Evolutionary conservation across 2,888 invertebrate genomes (phyloP).

Genomic region (Drosophila fulvimacula): DNA sequence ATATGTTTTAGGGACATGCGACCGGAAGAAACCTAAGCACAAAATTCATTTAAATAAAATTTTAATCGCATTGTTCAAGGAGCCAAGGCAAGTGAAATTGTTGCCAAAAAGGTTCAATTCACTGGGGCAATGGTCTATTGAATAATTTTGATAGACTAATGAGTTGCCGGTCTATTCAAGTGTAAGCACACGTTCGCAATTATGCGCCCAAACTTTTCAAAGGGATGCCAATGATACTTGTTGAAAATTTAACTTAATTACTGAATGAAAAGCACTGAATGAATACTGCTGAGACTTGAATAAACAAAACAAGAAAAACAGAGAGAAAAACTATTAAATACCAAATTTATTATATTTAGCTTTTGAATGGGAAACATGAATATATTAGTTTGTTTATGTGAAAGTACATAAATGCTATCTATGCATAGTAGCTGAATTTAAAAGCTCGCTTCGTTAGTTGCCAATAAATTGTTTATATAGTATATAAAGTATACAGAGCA

Average conservation of each 20-base stretch:
- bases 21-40: conserved; percentile 35
- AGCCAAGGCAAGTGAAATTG: conserved; percentile 21
- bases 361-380: neutral
- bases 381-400: neutral
- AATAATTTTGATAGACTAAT: conserved; percentile 51
- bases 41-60: conserved; percentile 59
- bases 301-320: too few species aligned
- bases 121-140: conserved; percentile 30
- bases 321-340: neutral
- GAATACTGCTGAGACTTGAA: neutral
- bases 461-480: too few species aligned
- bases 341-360: neutral
- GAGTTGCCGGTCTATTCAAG: conserved; percentile 43
- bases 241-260: conserved; percentile 3
- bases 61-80: conserved; percentile 49
- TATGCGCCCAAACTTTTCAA: conserved; percentile 42
- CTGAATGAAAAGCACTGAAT: neutral
- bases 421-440: too few species aligned
- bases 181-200: conserved; percentile 72
- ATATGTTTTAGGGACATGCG: neutral
- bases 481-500: too few species aligned
- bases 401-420: neutral
- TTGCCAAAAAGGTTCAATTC: conserved; percentile 44
- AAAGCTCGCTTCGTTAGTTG: too few species aligned
- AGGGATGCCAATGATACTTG: conserved; percentile 19